Conservation (phyloP, 2,888 invertebrate species). For the Caenorhabditis imperialis region DNA sequence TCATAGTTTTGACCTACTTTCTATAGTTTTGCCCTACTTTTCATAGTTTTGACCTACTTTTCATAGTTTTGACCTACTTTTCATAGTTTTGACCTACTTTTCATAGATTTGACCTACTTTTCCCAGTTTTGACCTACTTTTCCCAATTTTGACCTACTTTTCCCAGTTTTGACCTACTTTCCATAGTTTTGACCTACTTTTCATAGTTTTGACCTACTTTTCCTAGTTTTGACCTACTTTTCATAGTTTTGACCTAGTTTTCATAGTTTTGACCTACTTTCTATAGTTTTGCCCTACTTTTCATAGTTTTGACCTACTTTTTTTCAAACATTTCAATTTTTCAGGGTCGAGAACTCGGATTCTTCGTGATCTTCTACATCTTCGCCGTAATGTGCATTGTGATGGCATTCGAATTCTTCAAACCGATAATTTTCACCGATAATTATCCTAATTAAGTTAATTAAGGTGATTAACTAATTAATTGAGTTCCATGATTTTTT, state of each 20-base stretch:
- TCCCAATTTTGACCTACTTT: background rate
- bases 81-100: conserved; percentile 64
- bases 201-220: conserved; percentile 64
- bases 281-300: background rate
- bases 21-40: background rate
- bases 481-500: too few relatives aligned
- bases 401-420: conserved; percentile 66
- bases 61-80: too few relatives aligned
- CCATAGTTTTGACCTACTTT: too few relatives aligned
- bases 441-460: conserved; percentile 29
- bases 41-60: too few relatives aligned
- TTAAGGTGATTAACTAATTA: too few relatives aligned
- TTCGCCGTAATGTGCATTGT: conserved; percentile 67
- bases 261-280: background rate
- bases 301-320: too few relatives aligned
- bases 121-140: conserved; percentile 15
- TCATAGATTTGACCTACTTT: conserved; percentile 69
- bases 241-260: background rate
- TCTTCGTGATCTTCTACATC: conserved; percentile 70
- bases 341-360: conserved; percentile 66
- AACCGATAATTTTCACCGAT: conserved; percentile 55
- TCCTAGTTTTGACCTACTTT: conserved; percentile 69
- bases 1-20: background rate
- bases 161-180: too few relatives aligned
- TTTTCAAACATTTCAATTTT: too few relatives aligned